Percentiles rank a stretch among this genome's conserved stretches.
These are phyloP conservation scores for Brienomyrus longianalis DNA, from an alignment of 2,113 vertebrate species.

Conservation along the genomic window DNA sequence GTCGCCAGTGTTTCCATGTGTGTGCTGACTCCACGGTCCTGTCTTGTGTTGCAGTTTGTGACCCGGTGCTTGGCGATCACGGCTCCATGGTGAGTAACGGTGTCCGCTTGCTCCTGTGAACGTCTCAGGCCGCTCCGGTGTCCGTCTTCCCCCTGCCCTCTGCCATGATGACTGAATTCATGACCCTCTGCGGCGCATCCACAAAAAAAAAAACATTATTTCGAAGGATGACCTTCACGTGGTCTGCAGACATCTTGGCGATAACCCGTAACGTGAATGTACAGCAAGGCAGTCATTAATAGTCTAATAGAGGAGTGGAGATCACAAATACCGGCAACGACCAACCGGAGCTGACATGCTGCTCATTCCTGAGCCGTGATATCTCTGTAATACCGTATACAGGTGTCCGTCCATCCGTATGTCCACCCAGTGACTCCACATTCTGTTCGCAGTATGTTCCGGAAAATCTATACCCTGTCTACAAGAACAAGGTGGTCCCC, in stretches of 20 bases:
- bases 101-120: not conserved
- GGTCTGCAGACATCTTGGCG: not conserved
- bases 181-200: not conserved
- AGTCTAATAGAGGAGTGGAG: not conserved
- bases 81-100: slow-evolving; percentile 86
- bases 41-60: slow-evolving; percentile 73
- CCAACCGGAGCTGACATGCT: not conserved
- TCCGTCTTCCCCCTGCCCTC: not conserved
- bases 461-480: slow-evolving; percentile 85
- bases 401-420: not conserved
- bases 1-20: not conserved
- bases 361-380: not conserved
- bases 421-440: not conserved
- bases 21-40: not conserved
- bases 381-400: not conserved
- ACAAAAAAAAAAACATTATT: not conserved
- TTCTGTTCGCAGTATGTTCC: slow-evolving; percentile 78
- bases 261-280: not conserved
- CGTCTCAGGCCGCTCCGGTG: not conserved
- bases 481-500: slow-evolving; percentile 88
- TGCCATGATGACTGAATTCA: not conserved
- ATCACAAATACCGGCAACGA: not conserved
- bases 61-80: slow-evolving; percentile 95
- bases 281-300: not conserved
- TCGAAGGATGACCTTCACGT: not conserved